Base-by-base conservation (phyloP, 2,888 invertebrate species). In the Tricholauxania praeusta region DNA sequence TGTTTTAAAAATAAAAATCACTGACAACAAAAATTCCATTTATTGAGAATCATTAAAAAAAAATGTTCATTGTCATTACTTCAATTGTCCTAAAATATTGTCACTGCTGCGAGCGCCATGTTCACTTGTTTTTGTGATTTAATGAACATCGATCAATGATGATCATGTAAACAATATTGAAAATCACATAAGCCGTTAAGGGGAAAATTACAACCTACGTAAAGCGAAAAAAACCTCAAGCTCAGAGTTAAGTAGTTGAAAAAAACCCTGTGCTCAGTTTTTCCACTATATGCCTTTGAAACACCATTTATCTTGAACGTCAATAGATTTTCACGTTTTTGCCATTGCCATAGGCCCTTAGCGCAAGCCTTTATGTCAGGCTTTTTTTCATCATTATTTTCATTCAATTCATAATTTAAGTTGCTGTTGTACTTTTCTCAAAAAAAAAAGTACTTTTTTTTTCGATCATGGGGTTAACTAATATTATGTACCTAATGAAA, bases 151-250 rank as follows among this genome's bases (percentile, higher is more conserved):
- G 72, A 39, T 39, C 39, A 39, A 39, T 72, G 28, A 51, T 53
- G 76, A 74, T 75, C 77, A 76, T 76, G 77, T 76, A 77, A 76
- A 77, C 73, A 75, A 74, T 69, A 75, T 67, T 63, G 62, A 65
- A 67, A 67, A 73, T 66, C 65, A 73, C 65, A 77, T 60, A 60
- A 77, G 77, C 78, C 78, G 79, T 75, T 77, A 78, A 79, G 77
- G 75, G 74, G 79, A 78, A 78, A 79, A 79, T 79, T 79, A 78
- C 66, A 72, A 71, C 62, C 62, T 72, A 53, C 66, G 12, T 39
- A 32, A 48, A 48, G 39, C 59, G 22, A 55, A 17, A 60, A 39
- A 39, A 60, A 59, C 32, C 60, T 14, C 39, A 39, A 39, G 39
- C 39, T 39, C 10, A 39, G 10, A 39, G 39, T 10, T 39, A 10